A percentile compares a stretch with the other conserved stretches of the same genome.
Conservation (phyloP, 2,888 invertebrate species). For the Agonum fuliginosum region DNA sequence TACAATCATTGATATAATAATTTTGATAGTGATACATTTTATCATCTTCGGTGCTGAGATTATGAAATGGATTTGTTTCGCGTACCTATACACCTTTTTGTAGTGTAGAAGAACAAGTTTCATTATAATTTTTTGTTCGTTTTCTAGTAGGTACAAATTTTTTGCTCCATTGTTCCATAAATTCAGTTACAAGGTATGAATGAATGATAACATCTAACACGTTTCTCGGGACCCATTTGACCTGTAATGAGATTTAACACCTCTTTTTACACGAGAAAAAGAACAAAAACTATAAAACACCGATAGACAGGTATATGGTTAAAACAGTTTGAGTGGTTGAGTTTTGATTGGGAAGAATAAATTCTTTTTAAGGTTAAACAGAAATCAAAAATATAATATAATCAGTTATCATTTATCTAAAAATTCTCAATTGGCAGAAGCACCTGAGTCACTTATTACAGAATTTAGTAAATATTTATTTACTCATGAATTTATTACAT, state of each 20-base stretch:
- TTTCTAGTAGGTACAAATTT: neutral
- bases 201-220: neutral
- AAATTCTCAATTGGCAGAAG: no score
- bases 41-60: neutral
- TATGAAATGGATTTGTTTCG: neutral
- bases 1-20: neutral
- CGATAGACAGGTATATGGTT: no score
- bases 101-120: neutral
- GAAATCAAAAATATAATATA: no score
- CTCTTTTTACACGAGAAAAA: no score
- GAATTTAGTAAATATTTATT: no score
- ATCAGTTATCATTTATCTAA: no score
- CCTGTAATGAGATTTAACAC: neutral
- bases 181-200: neutral
- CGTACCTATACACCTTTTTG: neutral
- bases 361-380: no score
- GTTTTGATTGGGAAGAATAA: no score
- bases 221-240: neutral
- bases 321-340: no score
- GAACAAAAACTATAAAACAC: no score
- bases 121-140: neutral
- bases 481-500: no score
- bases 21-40: neutral
- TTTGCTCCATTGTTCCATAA: neutral
- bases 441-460: no score